A percentile compares a stretch with the other conserved stretches of the same genome.
Evolutionary conservation across 2,888 invertebrate genomes (phyloP).

Genomic region (Elegia similella): DNA sequence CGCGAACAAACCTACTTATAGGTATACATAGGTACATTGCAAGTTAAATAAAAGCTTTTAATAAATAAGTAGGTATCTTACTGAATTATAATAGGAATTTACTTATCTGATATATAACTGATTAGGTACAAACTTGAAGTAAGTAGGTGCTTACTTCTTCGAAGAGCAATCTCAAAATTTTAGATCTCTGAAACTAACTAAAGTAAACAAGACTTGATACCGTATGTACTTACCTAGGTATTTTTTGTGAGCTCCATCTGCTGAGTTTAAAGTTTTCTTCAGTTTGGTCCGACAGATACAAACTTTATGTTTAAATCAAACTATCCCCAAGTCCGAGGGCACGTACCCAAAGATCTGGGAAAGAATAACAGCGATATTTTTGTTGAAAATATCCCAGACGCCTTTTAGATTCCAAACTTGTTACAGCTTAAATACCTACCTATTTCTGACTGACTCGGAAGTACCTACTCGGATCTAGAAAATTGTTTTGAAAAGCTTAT

Average conservation of each 20-base stretch:
- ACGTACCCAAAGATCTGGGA: constrained; percentile 40
- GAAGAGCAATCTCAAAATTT: neutral
- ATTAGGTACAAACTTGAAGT: neutral
- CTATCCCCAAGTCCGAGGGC: constrained; percentile 43
- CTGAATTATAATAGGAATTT: too few species aligned
- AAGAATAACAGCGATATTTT: constrained; percentile 41
- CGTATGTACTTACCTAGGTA: neutral
- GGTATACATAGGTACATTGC: too few species aligned
- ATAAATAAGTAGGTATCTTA: too few species aligned
- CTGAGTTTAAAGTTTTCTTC: constrained; percentile 40
- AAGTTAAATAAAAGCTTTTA: too few species aligned
- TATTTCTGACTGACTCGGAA: too few species aligned
- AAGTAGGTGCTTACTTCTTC: neutral
- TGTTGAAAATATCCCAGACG: constrained; percentile 26
- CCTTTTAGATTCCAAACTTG: constrained; percentile 9
- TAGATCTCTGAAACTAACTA: neutral
- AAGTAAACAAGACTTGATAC: neutral
- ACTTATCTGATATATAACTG: too few species aligned
- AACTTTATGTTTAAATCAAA: constrained; percentile 65
- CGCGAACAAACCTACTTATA: too few species aligned
- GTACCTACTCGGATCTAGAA: too few species aligned
- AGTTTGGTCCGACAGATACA: constrained; percentile 48
- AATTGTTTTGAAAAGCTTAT: neutral
- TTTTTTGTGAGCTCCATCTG: constrained; percentile 20
- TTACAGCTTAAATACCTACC: neutral